phyloP scores from a whole-genome alignment of 1,140 invertebrate genomes.

The Samia ricini region DNA sequence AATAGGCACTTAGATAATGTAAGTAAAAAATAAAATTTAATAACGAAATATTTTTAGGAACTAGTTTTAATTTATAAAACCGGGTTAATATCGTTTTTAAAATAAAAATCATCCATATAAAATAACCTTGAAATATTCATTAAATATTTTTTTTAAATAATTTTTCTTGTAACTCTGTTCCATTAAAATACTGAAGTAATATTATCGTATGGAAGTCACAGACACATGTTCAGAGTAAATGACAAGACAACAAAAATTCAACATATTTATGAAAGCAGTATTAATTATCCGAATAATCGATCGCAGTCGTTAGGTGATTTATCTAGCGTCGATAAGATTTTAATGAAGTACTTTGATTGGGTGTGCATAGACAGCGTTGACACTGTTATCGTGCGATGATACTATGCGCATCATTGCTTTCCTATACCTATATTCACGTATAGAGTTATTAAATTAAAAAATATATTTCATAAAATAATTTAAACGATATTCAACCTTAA shows the following conservation, averaged over 20 bases:
- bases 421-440: constrained; percentile 69
- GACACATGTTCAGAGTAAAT: neutral
- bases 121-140: neutral
- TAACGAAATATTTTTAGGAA: no score
- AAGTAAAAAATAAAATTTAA: no score
- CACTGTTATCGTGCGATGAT: constrained; percentile 61
- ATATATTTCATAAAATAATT: constrained; percentile 40
- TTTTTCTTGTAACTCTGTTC: neutral
- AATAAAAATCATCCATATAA: neutral
- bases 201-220: neutral
- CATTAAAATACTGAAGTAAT: neutral
- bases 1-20: no score
- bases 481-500: constrained; percentile 44
- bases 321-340: constrained; percentile 75
- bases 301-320: constrained; percentile 72
- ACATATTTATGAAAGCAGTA: constrained; percentile 65
- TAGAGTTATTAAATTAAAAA: constrained; percentile 77
- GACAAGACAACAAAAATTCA: constrained; percentile 45
- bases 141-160: neutral
- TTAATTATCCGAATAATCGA: constrained; percentile 76
- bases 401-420: constrained; percentile 61
- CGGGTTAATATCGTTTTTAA: no score
- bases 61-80: no score
- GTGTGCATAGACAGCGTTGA: constrained; percentile 54
- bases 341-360: constrained; percentile 77